phyloP scores from a whole-genome alignment of 2,113 vertebrate species.

The Lipophrys pholis region DNA sequence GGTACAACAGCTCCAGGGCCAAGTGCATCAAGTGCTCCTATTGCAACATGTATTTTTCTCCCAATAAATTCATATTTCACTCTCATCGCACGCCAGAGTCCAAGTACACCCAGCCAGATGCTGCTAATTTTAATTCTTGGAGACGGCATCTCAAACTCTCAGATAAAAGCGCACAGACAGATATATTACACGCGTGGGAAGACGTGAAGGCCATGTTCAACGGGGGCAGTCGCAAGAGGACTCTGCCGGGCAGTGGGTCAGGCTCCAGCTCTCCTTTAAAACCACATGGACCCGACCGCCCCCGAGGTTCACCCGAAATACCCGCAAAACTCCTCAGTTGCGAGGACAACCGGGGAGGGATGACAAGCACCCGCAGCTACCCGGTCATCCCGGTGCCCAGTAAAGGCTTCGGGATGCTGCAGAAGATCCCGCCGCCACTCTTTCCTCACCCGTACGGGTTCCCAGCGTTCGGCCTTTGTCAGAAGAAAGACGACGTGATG shows the following conservation, averaged over 20 bases:
- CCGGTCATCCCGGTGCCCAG: constrained; percentile 96
- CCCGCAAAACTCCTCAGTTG: constrained; percentile 85
- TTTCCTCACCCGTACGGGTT: constrained; percentile 95
- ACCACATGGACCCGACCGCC: constrained; percentile 62
- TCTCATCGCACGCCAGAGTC: constrained; percentile 92
- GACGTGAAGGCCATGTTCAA: constrained; percentile 99
- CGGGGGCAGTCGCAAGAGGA: constrained; percentile 93
- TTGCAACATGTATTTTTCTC: constrained; percentile 94
- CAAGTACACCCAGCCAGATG: constrained; percentile 93
- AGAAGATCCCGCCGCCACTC: constrained; percentile 92
- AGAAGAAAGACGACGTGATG: constrained; percentile 90
- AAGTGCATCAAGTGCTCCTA: constrained; percentile 95
- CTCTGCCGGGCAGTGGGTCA: constrained; percentile 85
- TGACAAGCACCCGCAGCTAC: constrained; percentile 89
- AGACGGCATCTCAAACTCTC: constrained; percentile 91
- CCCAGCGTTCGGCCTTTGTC: constrained; percentile 93
- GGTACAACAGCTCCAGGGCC: constrained; percentile 93
- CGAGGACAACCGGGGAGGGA: constrained; percentile 79
- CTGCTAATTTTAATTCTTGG: constrained; percentile 95
- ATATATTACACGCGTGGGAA: constrained; percentile 93
- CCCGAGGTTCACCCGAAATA: constrained; percentile 75
- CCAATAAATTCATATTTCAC: constrained; percentile 95
- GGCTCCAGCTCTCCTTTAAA: constrained; percentile 73
- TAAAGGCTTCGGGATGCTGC: constrained; percentile 94
- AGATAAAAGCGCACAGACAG: constrained; percentile 86